Evolutionary conservation across 2,113 vertebrate genomes (phyloP).

Genomic region (Epinephelus fuscoguttatus): DNA sequence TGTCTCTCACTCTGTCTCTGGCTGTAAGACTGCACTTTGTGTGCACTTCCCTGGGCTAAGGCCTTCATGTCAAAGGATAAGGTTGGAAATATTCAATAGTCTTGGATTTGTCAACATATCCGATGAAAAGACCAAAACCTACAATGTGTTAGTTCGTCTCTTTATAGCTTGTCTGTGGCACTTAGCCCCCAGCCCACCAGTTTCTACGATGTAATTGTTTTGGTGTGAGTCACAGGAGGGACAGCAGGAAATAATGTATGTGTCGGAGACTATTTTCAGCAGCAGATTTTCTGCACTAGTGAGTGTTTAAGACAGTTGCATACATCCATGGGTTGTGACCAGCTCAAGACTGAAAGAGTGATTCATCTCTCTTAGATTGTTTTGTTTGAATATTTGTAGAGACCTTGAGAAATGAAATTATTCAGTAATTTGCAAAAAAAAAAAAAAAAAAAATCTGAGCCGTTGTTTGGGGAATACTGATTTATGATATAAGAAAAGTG

Average conservation of each 20-base stretch:
- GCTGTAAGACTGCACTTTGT: background rate
- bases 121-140: slow-evolving; percentile 16
- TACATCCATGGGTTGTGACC: background rate
- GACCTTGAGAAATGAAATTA: background rate
- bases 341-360: background rate
- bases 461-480: background rate
- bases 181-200: background rate
- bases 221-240: slow-evolving; percentile 8
- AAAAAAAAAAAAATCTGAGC: too few relatives aligned
- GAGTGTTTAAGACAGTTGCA: background rate
- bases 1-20: background rate
- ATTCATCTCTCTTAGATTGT: background rate
- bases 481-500: background rate
- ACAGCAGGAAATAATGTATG: background rate
- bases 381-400: background rate
- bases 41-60: slow-evolving; percentile 5
- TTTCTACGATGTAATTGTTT: slow-evolving; percentile 12
- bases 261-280: slow-evolving; percentile 20
- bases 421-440: background rate
- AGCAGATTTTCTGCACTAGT: background rate
- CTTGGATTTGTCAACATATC: slow-evolving; percentile 32
- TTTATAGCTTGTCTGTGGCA: slow-evolving; percentile 1
- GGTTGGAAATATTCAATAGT: background rate
- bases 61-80: background rate
- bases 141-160: slow-evolving; percentile 12